These are phyloP conservation scores for Amphiprion clarkii DNA, from an alignment of 2,797 vertebrate species.

Conservation along the genomic window DNA sequence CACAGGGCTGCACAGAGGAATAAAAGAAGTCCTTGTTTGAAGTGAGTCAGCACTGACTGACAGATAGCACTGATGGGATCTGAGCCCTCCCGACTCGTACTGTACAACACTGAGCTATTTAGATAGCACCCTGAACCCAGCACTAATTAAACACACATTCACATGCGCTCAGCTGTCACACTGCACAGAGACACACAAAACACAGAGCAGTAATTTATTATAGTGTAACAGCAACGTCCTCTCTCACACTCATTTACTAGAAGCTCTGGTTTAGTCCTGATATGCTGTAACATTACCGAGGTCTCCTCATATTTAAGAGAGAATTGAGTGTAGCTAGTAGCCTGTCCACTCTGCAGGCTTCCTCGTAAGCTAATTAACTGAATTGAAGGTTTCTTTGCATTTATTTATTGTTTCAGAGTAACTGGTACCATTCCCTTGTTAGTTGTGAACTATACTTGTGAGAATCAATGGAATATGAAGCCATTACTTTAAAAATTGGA, in stretches of 20 bases:
- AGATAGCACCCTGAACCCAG: slow-evolving; percentile 52
- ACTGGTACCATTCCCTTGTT: slow-evolving; percentile 16
- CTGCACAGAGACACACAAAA: slow-evolving; percentile 19
- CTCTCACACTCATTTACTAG: slow-evolving; percentile 28
- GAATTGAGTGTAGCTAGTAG: slow-evolving; percentile 4
- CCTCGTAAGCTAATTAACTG: slow-evolving; percentile 34
- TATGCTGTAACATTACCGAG: slow-evolving; percentile 50
- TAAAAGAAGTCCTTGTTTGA: slow-evolving; percentile 74
- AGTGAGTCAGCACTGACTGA: slow-evolving; percentile 71
- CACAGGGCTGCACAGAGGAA: slow-evolving; percentile 63
- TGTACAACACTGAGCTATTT: slow-evolving; percentile 73
- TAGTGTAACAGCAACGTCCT: slow-evolving; percentile 29
- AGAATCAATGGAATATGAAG: slow-evolving; percentile 47
- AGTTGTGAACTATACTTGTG: slow-evolving; percentile 14
- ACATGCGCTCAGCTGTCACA: slow-evolving; percentile 42
- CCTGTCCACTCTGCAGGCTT: slow-evolving; percentile 23
- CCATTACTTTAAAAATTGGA: slow-evolving; percentile 33
- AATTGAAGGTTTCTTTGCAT: slow-evolving; percentile 19
- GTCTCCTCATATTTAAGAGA: slow-evolving; percentile 34
- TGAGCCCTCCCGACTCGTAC: slow-evolving; percentile 59
- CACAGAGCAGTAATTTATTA: slow-evolving; percentile 44
- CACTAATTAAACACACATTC: slow-evolving; percentile 60
- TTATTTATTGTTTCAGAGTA: slow-evolving; percentile 51
- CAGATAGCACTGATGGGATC: slow-evolving; percentile 63
- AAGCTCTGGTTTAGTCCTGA: slow-evolving; percentile 39